Evolutionary conservation across 2,113 vertebrate species (phyloP).

Genomic region (Cochlearius cochlearius): DNA sequence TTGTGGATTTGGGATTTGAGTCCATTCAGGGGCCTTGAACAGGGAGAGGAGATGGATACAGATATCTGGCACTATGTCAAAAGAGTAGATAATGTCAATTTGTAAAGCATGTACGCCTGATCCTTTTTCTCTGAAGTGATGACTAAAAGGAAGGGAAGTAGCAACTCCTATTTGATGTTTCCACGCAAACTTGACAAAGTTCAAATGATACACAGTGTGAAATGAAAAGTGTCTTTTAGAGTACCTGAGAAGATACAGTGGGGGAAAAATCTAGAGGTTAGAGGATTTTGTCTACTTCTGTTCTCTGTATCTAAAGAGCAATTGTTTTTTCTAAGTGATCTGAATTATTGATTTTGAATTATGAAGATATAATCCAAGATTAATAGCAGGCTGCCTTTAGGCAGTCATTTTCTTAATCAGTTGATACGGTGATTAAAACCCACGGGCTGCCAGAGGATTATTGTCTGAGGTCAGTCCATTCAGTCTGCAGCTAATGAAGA

Average conservation of each 20-base stretch:
- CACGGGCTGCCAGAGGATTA: background rate
- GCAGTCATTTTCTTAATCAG: background rate
- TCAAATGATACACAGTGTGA: background rate
- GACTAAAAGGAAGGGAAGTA: background rate
- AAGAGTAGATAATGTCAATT: background rate
- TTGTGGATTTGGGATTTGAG: background rate
- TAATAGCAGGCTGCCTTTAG: background rate
- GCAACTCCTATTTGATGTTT: background rate
- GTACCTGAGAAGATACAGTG: background rate
- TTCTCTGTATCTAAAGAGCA: background rate
- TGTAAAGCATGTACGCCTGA: background rate
- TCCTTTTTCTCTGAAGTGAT: background rate
- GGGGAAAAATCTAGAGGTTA: background rate
- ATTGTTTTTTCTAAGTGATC: background rate
- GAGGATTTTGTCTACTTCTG: background rate
- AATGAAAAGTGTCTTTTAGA: background rate
- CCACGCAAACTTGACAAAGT: background rate
- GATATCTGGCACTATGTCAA: background rate
- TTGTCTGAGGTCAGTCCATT: background rate
- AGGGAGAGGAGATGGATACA: background rate
- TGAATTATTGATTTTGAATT: background rate
- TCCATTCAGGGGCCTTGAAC: background rate
- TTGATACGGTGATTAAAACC: background rate
- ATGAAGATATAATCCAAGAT: background rate
- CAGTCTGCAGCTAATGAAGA: background rate